A percentile compares a stretch with the other conserved stretches of the same genome.
Conservation (phyloP, 2,888 invertebrate genomes). For the Agapostemon virescens region DNA sequence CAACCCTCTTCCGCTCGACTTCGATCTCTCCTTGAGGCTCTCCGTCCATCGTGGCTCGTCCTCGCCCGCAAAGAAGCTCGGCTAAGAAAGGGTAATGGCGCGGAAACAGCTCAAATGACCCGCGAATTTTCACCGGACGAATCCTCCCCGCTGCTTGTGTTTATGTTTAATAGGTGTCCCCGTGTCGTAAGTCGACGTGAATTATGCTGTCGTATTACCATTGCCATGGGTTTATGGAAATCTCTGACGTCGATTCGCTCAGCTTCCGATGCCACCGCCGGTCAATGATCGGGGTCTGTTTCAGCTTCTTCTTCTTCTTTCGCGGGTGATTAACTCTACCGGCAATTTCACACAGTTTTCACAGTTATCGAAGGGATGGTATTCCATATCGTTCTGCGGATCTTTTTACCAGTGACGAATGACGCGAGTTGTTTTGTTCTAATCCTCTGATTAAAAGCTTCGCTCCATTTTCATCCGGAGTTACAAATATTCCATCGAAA, state of each 20-base stretch:
- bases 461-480: neutral
- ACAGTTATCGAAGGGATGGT: neutral
- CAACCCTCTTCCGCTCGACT: constrained; percentile 52
- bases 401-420: neutral
- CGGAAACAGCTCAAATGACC: constrained; percentile 80
- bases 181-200: constrained; percentile 60
- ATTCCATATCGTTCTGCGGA: neutral
- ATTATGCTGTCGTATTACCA: constrained; percentile 67
- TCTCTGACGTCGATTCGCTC: constrained; percentile 30
- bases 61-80: constrained; percentile 59
- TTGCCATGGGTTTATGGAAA: constrained; percentile 72
- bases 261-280: neutral
- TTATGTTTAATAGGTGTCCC: constrained; percentile 73
- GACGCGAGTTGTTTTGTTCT: neutral
- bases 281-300: neutral
- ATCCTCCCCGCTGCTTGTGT: constrained; percentile 71
- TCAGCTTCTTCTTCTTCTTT: neutral
- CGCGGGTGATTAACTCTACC: neutral
- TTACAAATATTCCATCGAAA: neutral
- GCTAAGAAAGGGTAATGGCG: constrained; percentile 79
- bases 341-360: neutral
- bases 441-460: neutral
- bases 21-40: constrained; percentile 50
- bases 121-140: constrained; percentile 75
- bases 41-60: constrained; percentile 39